Percentiles rank a stretch among this genome's conserved stretches.
Evolutionary conservation across 2,113 vertebrate species (phyloP).

Genomic region (Athene cunicularia): DNA sequence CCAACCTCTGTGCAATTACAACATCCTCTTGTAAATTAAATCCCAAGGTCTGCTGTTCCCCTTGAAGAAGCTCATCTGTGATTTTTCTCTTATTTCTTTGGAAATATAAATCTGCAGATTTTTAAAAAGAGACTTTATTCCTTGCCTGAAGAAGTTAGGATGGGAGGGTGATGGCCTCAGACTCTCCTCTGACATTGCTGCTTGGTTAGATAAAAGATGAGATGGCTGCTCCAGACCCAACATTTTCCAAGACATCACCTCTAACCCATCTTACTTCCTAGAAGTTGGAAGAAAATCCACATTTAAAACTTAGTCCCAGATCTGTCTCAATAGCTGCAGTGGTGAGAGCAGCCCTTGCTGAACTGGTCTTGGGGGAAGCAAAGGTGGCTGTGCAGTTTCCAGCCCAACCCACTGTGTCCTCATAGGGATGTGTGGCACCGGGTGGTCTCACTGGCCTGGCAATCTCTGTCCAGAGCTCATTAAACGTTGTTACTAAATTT

Average conservation of each 20-base stretch:
- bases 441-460: neutral
- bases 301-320: accelerated
- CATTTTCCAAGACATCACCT: neutral
- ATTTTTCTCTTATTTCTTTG: neutral
- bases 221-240: neutral
- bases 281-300: neutral
- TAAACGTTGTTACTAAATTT: neutral
- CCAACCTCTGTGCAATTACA: neutral
- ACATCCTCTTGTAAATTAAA: neutral
- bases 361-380: neutral
- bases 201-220: neutral
- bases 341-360: neutral
- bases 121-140: neutral
- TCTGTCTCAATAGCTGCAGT: neutral
- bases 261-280: neutral
- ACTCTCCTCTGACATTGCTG: neutral
- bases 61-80: neutral
- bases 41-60: neutral
- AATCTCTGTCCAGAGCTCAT: neutral
- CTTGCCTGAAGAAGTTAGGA: neutral
- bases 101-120: neutral
- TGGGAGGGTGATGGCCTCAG: neutral
- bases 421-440: neutral
- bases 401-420: neutral
- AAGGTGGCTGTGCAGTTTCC: neutral